Base-by-base conservation (phyloP, 2,113 vertebrate species). In the Empidonax traillii region DNA sequence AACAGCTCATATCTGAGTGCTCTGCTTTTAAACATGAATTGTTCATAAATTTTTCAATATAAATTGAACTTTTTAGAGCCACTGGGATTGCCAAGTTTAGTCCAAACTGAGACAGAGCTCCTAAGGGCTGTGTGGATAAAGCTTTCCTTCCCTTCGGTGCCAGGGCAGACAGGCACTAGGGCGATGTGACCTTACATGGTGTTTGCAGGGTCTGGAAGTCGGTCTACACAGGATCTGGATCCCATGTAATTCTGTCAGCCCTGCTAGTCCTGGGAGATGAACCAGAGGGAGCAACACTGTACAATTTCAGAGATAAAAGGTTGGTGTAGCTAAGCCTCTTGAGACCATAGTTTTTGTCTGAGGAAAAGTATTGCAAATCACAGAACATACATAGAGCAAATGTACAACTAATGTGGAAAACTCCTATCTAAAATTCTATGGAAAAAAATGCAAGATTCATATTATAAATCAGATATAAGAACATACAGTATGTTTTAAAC, bases 401-500 rank as follows among this genome's bases (percentile, higher is more conserved):
- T 17, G 17, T 73, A 89, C 92, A 90, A 59, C 7, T 47, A 86
- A 84, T 14, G 27, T 39, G 43, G 72, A 96, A 94, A 86, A 78
- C 39, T 90, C 49, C 27, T 69, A 12, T 35, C 59, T 63, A 33
- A 87, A 94, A 71, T 71, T 39, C 47, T 61, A 46, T 3, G 56
- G 90, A 77, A 81, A 75, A 41, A 4, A 3, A n/a, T n/a, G 72
- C 30, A 81, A 65, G 61, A 92, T 72, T 84, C 61, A 92, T 41
- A 61, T 56, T 94, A 67, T 11, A 25, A 88, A 91, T 65, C 30
- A 90, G 37, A n/a, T 77, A 88, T 51, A 79, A 94, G 68, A 66
- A 73, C 46, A 75, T 52, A 93, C 44, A 52, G 28, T 68, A 68
- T 81, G 75, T 90, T 91, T 96, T 88, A 92, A 92, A 78, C 35